Evolutionary conservation across 1,140 invertebrate genomes (phyloP), one percentile per base, ranked within the genome.

Genomic region (Lordiphosa clarofinis): DNA sequence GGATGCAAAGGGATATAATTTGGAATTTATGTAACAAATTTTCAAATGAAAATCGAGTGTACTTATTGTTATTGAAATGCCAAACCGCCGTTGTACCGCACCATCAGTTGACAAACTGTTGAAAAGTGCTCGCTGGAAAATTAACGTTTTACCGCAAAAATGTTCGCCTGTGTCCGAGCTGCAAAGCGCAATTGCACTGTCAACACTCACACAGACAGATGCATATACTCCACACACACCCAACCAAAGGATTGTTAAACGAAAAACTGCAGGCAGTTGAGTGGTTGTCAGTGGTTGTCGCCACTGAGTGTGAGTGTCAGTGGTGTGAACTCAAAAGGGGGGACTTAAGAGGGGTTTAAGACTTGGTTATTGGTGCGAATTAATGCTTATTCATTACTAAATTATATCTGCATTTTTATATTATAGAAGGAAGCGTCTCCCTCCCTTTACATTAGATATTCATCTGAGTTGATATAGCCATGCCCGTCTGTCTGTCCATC

Each of bases 141-240:
- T 84, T 86, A 84, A 84, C 79, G 79, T 84, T 86, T 73, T 60
- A 86, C 78, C 78, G 73, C 78, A 84, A 84, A 78, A 82, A 75
- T 72, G 68, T 57, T 78, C 67, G 57, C 38, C 56, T 73, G 38
- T 40, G 54, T 58, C 39, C 36, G 31, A 49, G 78, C 52, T 84
- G 63, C 73, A 84, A 64, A 69, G 28, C 62, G 66, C 67, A 63
- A 70, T 76, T 70, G 78, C 78, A 84, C 60, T 84, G 78, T 71
- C 67, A 71, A 71, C 76, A 81, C 76, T 72, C 69, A 21, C 56
- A 35, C 65, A 61, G 42, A 28, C 67, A 56, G 37, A 19, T 15
- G 7, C 39, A 11, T 35, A 62, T 53, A 56, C 53, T 61, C 61
- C 21, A 21, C 3, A 3, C 21, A 21, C 15, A 15, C 15, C 15